phyloP scores from a whole-genome alignment of 1,140 invertebrate species.

The Dysdera silvatica region DNA sequence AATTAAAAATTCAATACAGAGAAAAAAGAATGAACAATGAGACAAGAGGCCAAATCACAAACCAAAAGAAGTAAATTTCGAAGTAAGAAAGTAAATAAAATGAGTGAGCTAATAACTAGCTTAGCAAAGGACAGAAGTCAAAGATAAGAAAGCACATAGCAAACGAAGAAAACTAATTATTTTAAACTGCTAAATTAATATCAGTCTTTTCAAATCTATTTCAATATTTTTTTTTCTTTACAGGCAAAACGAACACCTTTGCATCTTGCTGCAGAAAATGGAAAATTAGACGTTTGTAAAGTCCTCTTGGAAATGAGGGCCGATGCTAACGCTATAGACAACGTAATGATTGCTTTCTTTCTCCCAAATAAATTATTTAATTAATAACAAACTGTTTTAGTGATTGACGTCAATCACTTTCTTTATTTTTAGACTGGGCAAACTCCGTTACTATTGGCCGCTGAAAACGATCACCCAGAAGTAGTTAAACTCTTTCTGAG shows the following conservation, averaged over 20 bases:
- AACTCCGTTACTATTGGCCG: slow-evolving; percentile 64
- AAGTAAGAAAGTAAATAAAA: no score
- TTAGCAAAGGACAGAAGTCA: no score
- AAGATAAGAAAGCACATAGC: no score
- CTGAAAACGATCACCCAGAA: slow-evolving; percentile 96
- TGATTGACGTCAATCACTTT: background rate
- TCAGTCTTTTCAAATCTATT: background rate
- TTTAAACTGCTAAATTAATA: no score
- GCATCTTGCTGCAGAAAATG: slow-evolving; percentile 68
- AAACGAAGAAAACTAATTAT: no score
- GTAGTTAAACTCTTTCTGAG: slow-evolving; percentile 96
- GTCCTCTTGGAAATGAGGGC: slow-evolving; percentile 89
- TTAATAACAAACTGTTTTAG: background rate
- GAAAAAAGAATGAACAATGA: no score
- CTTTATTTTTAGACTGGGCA: slow-evolving; percentile 46
- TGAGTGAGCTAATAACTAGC: no score
- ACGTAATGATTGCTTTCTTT: slow-evolving; percentile 62
- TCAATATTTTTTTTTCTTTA: slow-evolving; percentile 43
- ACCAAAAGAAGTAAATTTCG: no score
- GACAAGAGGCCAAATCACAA: no score
- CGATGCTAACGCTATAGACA: slow-evolving; percentile 92
- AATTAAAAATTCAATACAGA: no score
- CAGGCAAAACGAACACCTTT: slow-evolving; percentile 52
- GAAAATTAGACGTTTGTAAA: slow-evolving; percentile 89
- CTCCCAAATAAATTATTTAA: slow-evolving; percentile 49